Percentiles rank a stretch among this genome's conserved stretches.
Conservation (phyloP, 1,140 invertebrate genomes). For the Vanessa atalanta region DNA sequence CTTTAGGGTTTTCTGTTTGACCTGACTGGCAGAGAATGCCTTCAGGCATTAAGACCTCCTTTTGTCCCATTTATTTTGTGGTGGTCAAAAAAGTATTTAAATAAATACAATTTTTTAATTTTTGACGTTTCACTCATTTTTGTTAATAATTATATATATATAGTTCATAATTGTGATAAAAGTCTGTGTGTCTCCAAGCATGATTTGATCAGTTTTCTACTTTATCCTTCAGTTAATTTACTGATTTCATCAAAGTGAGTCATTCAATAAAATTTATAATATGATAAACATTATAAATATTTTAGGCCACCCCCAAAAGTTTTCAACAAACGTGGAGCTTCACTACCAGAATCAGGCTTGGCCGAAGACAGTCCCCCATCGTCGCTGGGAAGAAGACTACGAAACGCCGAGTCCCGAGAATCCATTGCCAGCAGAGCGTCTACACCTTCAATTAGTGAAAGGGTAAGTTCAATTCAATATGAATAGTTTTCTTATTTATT, state of each 20-base stretch:
- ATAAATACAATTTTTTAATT: no score
- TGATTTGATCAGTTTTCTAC: no score
- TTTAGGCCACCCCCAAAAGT: slow-evolving; percentile 84
- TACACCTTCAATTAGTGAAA: slow-evolving; percentile 78
- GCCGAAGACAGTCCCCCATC: slow-evolving; percentile 80
- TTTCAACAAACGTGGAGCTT: slow-evolving; percentile 80
- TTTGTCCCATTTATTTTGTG: no score
- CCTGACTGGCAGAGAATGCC: no score
- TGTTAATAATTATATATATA: no score
- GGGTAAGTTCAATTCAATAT: slow-evolving; percentile 51
- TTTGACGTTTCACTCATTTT: no score
- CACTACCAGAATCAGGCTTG: slow-evolving; percentile 78
- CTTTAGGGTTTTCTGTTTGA: no score
- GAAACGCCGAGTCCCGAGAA: slow-evolving; percentile 74
- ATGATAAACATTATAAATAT: slow-evolving; percentile 12
- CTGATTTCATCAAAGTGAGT: background rate
- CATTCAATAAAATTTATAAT: background rate
- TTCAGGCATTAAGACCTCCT: no score
- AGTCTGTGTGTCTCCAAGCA: no score
- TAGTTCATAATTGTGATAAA: no score
- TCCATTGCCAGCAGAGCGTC: slow-evolving; percentile 78
- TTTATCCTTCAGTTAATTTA: background rate
- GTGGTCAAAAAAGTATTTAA: no score
- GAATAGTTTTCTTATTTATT: background rate
- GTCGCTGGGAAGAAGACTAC: slow-evolving; percentile 68